phyloP scores from a whole-genome alignment of 2,888 invertebrate species.

The Thecocarcelia acutangulata region DNA sequence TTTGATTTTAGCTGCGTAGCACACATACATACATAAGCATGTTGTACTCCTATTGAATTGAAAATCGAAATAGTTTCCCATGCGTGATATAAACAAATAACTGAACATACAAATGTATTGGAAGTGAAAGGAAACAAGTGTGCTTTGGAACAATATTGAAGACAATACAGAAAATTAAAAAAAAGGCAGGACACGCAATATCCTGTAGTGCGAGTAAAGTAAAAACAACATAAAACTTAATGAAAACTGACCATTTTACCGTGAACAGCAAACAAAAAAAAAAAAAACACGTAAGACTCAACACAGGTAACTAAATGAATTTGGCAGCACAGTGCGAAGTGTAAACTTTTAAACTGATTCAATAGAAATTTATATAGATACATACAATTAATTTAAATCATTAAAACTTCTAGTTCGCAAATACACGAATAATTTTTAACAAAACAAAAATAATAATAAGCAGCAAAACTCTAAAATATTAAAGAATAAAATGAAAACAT shows the following conservation, averaged over 20 bases:
- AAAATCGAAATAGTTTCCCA: no score
- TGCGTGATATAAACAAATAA: no score
- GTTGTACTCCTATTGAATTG: no score
- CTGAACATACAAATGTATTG: conserved; percentile 29
- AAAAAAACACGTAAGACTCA: not conserved
- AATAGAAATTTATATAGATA: conserved; percentile 26
- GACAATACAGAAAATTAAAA: conserved; percentile 32
- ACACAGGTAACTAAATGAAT: not conserved
- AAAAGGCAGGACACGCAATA: conserved; percentile 53
- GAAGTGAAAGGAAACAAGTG: conserved; percentile 11
- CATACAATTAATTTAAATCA: conserved; percentile 51
- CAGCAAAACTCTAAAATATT: not conserved
- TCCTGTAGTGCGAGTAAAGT: conserved; percentile 39
- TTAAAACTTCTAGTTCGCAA: conserved; percentile 25
- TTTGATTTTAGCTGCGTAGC: no score
- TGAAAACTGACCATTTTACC: conserved; percentile 27
- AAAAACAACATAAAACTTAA: conserved; percentile 6
- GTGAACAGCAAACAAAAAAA: conserved; percentile 5
- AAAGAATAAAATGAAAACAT: conserved; percentile 6
- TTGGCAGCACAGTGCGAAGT: not conserved
- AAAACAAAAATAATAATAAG: not conserved
- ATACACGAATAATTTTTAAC: not conserved
- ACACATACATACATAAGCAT: no score
- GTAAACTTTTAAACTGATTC: no score
- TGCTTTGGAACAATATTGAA: conserved; percentile 1